These are phyloP conservation scores for Chironomus riparius DNA, from an alignment of 2,888 invertebrate genomes.

Conservation along the genomic window DNA sequence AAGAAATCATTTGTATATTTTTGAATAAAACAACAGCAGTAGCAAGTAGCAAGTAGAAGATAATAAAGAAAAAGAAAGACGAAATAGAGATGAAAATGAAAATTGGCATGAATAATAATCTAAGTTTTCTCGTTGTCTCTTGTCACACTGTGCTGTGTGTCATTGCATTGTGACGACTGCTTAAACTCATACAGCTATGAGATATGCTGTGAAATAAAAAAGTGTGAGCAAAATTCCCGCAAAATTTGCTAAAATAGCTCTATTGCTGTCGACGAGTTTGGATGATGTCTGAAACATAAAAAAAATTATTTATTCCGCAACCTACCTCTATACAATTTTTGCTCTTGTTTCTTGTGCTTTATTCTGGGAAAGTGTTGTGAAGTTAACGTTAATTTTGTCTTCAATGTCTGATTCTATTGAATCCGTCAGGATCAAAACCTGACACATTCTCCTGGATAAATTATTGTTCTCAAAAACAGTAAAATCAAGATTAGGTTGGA, in stretches of 20 bases:
- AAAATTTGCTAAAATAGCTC: neutral
- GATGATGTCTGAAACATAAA: neutral
- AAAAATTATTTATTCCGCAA: neutral
- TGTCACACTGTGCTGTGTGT: neutral
- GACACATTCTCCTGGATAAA: too few species aligned
- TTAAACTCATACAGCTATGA: neutral
- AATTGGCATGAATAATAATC: constrained; percentile 18
- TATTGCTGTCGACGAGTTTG: neutral
- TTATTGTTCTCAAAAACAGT: too few species aligned
- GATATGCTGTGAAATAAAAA: neutral
- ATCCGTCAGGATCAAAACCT: too few species aligned
- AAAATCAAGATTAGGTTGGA: too few species aligned
- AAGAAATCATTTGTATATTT: neutral
- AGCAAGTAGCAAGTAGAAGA: neutral
- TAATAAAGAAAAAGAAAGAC: neutral
- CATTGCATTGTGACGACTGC: neutral
- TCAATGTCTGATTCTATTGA: too few species aligned
- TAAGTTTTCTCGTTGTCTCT: constrained; percentile 18
- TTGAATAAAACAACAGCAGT: neutral
- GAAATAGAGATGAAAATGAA: constrained; percentile 4
- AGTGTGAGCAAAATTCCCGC: neutral
- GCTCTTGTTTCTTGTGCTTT: too few species aligned
- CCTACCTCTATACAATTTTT: neutral
- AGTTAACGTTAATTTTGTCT: too few species aligned
- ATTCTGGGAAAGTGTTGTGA: too few species aligned